Conservation (phyloP, 2,113 vertebrate genomes). For the Phylloscopus whistleri region DNA sequence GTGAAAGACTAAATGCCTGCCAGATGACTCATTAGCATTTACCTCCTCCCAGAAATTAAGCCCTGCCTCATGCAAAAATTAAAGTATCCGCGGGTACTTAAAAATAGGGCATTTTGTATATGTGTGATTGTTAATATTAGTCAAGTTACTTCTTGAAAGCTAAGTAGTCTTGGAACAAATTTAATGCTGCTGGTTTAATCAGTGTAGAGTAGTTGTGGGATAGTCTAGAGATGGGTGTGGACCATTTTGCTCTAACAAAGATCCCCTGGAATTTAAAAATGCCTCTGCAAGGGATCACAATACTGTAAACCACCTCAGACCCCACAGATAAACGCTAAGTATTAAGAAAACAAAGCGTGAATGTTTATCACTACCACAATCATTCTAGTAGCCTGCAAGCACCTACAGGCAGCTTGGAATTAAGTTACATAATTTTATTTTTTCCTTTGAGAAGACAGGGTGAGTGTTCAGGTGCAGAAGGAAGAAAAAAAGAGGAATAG, state of each 20-base stretch:
- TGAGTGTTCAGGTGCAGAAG: neutral
- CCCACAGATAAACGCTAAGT: neutral
- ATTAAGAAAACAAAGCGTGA: neutral
- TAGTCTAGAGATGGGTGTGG: neutral
- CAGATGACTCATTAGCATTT: neutral
- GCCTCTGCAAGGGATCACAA: neutral
- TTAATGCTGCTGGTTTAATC: neutral
- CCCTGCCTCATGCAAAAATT: neutral
- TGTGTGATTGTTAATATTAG: neutral
- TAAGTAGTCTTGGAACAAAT: neutral
- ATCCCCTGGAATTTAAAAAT: neutral
- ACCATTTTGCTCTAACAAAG: neutral
- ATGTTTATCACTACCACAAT: neutral
- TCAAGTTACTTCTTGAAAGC: neutral
- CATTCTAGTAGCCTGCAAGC: neutral
- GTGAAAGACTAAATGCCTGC: neutral
- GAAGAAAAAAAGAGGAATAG: neutral
- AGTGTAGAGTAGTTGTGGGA: neutral
- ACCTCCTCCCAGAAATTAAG: neutral
- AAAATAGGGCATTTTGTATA: neutral
- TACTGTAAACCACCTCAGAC: neutral
- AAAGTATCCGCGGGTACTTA: neutral
- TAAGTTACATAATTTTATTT: neutral
- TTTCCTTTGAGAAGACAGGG: neutral
- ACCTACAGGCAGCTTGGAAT: neutral